These are phyloP conservation scores for Menura novaehollandiae DNA, from an alignment of 2,113 vertebrate genomes.

Conservation along the genomic window DNA sequence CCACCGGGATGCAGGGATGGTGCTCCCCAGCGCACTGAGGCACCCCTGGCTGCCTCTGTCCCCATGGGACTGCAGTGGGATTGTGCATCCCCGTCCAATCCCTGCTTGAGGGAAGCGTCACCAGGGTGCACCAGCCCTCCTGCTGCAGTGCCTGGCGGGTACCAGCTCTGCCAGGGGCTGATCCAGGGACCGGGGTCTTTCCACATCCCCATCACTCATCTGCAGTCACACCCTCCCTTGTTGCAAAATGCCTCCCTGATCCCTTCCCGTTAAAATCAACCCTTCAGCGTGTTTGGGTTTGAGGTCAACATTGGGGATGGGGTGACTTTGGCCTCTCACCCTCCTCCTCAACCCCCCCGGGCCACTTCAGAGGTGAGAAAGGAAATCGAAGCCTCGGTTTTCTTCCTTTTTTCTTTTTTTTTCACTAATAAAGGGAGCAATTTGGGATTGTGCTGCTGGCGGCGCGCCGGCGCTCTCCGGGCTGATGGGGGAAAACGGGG, in stretches of 20 bases:
- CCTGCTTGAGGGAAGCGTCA: background rate
- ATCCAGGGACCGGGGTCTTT: fast-evolving
- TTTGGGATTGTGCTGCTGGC: background rate
- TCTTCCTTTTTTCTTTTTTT: background rate
- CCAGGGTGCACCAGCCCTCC: fast-evolving
- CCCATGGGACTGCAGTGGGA: fast-evolving
- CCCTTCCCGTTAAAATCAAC: background rate
- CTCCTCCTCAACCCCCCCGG: background rate
- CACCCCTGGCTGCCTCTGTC: background rate
- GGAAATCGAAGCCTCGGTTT: background rate
- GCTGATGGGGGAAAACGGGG: background rate
- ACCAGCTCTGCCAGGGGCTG: background rate
- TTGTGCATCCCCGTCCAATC: fast-evolving
- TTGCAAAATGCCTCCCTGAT: background rate
- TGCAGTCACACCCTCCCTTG: background rate
- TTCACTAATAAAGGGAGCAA: background rate
- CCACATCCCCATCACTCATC: background rate
- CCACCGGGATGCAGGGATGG: fast-evolving
- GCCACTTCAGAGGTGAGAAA: background rate
- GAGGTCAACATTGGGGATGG: background rate
- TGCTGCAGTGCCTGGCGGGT: fast-evolving
- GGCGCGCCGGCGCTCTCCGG: background rate
- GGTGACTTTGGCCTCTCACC: background rate
- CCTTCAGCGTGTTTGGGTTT: background rate
- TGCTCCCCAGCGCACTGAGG: background rate